A percentile compares a stretch with the other conserved stretches of the same genome.
Conservation (phyloP, 2,113 vertebrate genomes). For the Nansenia antarctica region DNA sequence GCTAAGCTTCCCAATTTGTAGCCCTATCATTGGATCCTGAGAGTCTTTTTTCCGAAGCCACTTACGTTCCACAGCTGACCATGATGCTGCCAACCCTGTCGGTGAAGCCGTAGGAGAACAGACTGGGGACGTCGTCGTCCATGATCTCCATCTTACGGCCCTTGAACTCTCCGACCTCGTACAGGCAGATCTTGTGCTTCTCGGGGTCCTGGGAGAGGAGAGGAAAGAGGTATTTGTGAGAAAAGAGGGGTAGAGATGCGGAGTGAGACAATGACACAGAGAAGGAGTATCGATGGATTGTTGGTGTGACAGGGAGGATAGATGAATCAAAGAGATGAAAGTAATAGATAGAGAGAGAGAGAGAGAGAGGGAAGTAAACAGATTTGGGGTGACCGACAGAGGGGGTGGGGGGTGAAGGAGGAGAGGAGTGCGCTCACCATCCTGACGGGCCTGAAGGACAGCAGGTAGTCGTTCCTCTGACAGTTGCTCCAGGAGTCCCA, state of each 20-base stretch:
- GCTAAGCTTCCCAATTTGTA: too few relatives aligned
- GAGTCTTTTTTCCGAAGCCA: slow-evolving; percentile 2
- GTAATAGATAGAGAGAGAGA: not conserved
- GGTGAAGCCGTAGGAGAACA: slow-evolving; percentile 82
- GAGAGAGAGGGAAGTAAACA: not conserved
- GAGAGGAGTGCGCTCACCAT: slow-evolving; percentile 65
- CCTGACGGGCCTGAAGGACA: slow-evolving; percentile 81
- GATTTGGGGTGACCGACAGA: not conserved
- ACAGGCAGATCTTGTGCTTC: slow-evolving; percentile 85
- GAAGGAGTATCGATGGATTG: not conserved
- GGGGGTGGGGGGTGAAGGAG: not conserved
- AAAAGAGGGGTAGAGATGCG: not conserved
- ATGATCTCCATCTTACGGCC: slow-evolving; percentile 86
- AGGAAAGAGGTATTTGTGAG: not conserved
- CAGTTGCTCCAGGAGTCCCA: slow-evolving; percentile 85
- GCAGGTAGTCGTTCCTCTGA: slow-evolving; percentile 80
- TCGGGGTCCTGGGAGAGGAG: slow-evolving; percentile 70
- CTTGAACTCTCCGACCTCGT: slow-evolving; percentile 82
- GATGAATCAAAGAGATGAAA: not conserved
- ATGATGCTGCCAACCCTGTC: slow-evolving; percentile 81
- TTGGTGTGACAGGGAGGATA: not conserved
- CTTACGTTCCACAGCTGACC: slow-evolving; percentile 82
- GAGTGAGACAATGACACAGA: not conserved
- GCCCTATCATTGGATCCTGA: not conserved
- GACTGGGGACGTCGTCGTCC: slow-evolving; percentile 81